phyloP scores from a whole-genome alignment of 2,797 vertebrate genomes.

The Pseudochaenichthys georgianus region DNA sequence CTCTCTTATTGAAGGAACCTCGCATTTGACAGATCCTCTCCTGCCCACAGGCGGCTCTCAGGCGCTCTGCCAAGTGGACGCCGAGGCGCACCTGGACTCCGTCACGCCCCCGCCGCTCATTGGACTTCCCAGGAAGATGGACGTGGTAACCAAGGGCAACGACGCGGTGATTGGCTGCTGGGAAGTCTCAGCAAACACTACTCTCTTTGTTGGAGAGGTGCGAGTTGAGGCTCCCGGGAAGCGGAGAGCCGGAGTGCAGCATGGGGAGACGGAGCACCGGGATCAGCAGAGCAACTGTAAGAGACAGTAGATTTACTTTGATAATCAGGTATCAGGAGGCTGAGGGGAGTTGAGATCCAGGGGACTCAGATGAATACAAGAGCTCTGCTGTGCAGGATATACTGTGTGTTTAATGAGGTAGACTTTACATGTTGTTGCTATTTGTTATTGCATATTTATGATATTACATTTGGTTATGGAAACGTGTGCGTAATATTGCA shows the following conservation, averaged over 20 bases:
- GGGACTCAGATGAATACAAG: constrained; percentile 16
- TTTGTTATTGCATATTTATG: constrained; percentile 3
- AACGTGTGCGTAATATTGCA: constrained; percentile 21
- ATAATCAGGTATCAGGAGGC: constrained; percentile 56
- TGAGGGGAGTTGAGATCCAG: constrained; percentile 42
- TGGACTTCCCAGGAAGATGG: constrained; percentile 89
- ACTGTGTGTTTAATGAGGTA: background rate
- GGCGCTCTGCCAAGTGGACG: constrained; percentile 89
- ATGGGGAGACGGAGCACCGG: constrained; percentile 79
- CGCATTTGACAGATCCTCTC: constrained; percentile 97
- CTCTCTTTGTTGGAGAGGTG: constrained; percentile 80
- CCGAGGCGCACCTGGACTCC: constrained; percentile 89
- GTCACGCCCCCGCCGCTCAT: constrained; percentile 87
- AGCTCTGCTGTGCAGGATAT: constrained; percentile 10
- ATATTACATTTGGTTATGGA: constrained; percentile 23
- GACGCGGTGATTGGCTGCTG: constrained; percentile 84
- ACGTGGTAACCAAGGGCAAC: constrained; percentile 90
- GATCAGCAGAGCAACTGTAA: constrained; percentile 79
- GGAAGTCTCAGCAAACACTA: constrained; percentile 80
- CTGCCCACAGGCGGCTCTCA: constrained; percentile 89
- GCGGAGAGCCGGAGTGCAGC: constrained; percentile 81
- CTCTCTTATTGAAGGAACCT: constrained; percentile 92
- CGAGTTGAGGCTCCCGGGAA: constrained; percentile 80
- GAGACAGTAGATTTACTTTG: constrained; percentile 78
- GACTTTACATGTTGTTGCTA: constrained; percentile 9